Percentiles rank a stretch among this genome's conserved stretches.
Evolutionary conservation across 2,113 vertebrate species (phyloP).

Genomic region (Mugil cephalus): DNA sequence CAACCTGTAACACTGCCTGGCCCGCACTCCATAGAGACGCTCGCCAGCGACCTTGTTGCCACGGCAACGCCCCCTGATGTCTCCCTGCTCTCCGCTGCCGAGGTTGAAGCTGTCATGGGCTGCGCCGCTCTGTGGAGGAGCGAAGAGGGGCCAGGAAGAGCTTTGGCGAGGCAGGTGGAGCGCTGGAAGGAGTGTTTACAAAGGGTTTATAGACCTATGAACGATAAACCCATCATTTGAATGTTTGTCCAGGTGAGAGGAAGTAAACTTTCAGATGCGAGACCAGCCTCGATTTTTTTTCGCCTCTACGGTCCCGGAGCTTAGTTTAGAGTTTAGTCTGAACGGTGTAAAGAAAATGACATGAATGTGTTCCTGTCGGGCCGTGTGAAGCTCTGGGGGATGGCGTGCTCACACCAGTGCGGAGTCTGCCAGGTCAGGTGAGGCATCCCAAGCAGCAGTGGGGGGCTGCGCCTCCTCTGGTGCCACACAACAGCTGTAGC

Average conservation of each 20-base stretch:
- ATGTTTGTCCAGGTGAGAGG: conserved; percentile 8
- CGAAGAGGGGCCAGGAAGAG: neutral
- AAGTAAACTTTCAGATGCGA: neutral
- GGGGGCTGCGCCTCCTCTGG: conserved; percentile 30
- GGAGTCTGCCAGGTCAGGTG: conserved; percentile 53
- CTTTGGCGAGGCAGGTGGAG: conserved; percentile 28
- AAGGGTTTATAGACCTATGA: neutral
- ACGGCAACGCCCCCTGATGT: conserved; percentile 79
- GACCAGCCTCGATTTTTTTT: neutral
- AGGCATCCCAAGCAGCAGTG: conserved; percentile 58
- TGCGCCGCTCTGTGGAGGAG: conserved; percentile 46
- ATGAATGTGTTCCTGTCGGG: conserved; percentile 12
- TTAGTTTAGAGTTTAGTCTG: conserved; percentile 13
- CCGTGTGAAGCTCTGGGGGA: conserved; percentile 10
- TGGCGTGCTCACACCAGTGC: conserved; percentile 13
- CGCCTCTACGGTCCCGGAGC: conserved; percentile 11
- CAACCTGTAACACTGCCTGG: conserved; percentile 87
- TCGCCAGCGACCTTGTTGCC: conserved; percentile 78
- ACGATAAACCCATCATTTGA: neutral
- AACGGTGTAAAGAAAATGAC: conserved; percentile 18
- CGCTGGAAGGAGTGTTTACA: neutral
- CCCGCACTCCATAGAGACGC: conserved; percentile 78
- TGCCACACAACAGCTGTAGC: conserved; percentile 78
- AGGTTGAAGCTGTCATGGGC: conserved; percentile 51
- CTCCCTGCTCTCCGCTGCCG: conserved; percentile 58